Evolutionary conservation across 35 echinoderm and acorn worm genomes (phyloP), one percentile per base, ranked within the genome.

Genomic region (Ophiothrix spiculata): DNA sequence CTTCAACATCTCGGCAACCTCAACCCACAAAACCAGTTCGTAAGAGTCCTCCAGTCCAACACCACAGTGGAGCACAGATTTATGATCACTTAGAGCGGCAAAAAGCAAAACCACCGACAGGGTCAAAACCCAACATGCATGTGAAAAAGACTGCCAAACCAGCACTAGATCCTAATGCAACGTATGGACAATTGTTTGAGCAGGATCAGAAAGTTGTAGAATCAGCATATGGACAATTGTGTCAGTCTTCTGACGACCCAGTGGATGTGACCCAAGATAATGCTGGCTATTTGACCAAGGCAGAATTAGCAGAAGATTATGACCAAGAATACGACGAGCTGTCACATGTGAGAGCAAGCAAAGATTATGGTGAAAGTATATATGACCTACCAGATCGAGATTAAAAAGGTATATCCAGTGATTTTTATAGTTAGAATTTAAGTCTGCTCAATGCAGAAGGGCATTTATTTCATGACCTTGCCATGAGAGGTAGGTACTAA

Each of bases 81-180:
- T 90, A 90, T 78, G 88, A 90, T 45, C 88, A 84, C 40, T 45
- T 90, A 0, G 39, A 90, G 10, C 80, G 88, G 11, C 54, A 64
- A 45, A 80, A 81, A 40, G 36, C 33, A 23, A 33, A 42, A 39
- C 19, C 63, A 80, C 32, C 75, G n/a, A n/a, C n/a, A n/a, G n/a
- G n/a, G n/a, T 29, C 79, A 6, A 46, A 35, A 83, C 39, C 39
- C 33, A 60, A 8, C n/a, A 40, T 41, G 16, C 40, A n/a, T 28
- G 56, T 37, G 32, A 74, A 77, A 40, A 36, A 64, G 14, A 39
- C 74, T 45, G 37, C 38, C 21, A 86, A 38, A 25, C 31, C 64
- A 33, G 64, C 41, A 40, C 14, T 86, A 17, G 84, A 86, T 86
- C 35, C 84, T 1, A 32, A 37, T 39, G 35, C 37, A 40, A 37